A percentile compares a stretch with the other conserved stretches of the same genome.
These are phyloP conservation scores for Papilio aristodemus DNA, from an alignment of 1,140 invertebrate species.

Conservation along the genomic window DNA sequence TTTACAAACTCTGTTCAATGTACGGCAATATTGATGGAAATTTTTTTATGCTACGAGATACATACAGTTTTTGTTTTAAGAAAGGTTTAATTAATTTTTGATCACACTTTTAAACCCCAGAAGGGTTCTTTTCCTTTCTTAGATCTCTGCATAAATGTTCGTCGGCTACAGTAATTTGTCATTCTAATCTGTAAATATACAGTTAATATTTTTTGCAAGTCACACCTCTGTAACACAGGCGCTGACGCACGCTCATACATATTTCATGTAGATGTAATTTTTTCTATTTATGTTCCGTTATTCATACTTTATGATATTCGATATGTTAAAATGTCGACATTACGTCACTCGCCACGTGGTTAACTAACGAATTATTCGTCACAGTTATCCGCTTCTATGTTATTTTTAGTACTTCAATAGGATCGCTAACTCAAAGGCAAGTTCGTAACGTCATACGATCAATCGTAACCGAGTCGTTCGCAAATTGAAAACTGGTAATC, in stretches of 20 bases:
- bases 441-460: background rate
- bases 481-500: background rate
- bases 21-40: too few species aligned
- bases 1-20: too few species aligned
- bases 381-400: background rate
- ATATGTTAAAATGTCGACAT: background rate
- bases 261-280: background rate
- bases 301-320: background rate
- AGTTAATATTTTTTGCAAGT: slow-evolving; percentile 7
- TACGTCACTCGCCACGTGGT: background rate
- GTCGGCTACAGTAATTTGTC: background rate
- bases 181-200: background rate
- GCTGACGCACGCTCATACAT: background rate
- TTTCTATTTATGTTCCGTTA: slow-evolving; percentile 5
- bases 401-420: slow-evolving; percentile 2
- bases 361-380: slow-evolving; percentile 1
- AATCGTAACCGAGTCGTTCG: background rate
- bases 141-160: too few species aligned
- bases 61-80: too few species aligned
- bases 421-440: background rate
- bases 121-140: too few species aligned
- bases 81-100: too few species aligned
- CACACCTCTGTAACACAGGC: background rate
- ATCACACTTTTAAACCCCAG: too few species aligned
- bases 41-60: too few species aligned